Base-by-base conservation (phyloP, 2,797 vertebrate species). In the Enteromius radiatus region DNA sequence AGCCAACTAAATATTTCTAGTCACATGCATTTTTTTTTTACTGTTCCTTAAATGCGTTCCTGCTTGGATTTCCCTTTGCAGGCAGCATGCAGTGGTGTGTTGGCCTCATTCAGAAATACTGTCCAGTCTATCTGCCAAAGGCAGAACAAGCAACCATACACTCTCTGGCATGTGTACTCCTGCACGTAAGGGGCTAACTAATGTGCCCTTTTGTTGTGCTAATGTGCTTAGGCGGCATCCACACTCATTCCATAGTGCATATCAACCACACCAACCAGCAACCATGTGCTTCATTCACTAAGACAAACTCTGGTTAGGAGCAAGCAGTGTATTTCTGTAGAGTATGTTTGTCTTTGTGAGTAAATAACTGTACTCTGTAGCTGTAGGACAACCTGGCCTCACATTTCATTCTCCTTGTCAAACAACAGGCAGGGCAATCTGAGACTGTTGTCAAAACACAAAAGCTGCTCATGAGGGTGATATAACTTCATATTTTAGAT, bases 121-220 rank as follows among this genome's bases (percentile, higher is more conserved):
- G 10, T 31, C 56, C 31, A 54, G 54, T 63, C 67, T 68, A 54
- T 69, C 65, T 49, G 67, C 61, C 74, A 56, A 78, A 70, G 61
- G 45, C 75, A 61, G 5, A 56, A 74, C 43, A 54, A 54, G 80
- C 23, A 23, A 26, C 67, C 67, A 59, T 70, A n/a, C 47, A 28
- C 64, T 56, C 64, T 85, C 38, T 74, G 17, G 61, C 45, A 61
- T 70, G 61, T 74, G 77, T 70, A 49, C 71, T 85, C 19, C 79
- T 71, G 85, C 86, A 87, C 54, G 64, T 86, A 87, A 79, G 41
- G 69, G n/a, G 49, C 33, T 74, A 84, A 67, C 67, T 86, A 84
- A 83, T 81, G 74, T 74, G 56, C 17, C 47, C 81, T 86, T 86
- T 88, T 88, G 84, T 86, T 82, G 63, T 31, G 31, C 64, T 86